Conservation (phyloP, 2,113 vertebrate genomes). For the Poeciliopsis occidentalis region DNA sequence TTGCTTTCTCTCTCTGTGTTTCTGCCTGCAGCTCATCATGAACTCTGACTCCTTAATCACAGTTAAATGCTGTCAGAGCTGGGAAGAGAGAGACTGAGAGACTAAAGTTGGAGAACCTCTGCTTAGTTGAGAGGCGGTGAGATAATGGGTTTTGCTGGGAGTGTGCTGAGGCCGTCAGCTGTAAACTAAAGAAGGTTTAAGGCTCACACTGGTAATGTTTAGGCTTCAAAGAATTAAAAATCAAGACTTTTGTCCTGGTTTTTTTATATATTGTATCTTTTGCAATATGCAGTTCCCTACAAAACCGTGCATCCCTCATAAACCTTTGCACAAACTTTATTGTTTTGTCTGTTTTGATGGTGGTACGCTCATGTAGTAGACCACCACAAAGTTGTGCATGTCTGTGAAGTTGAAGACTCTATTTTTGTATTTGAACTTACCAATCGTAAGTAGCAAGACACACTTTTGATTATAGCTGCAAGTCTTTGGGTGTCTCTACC, state of each 20-base stretch:
- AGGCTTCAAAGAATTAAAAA: constrained; percentile 55
- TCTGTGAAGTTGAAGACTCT: neutral
- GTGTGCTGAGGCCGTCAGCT: constrained; percentile 71
- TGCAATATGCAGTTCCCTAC: neutral
- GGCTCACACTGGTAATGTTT: constrained; percentile 68
- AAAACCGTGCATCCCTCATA: neutral
- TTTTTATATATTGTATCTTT: constrained; percentile 3
- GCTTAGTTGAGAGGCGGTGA: constrained; percentile 61
- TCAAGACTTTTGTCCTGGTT: constrained; percentile 49
- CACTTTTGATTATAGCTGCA: neutral
- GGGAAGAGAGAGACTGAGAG: constrained; percentile 51
- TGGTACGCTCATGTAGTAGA: neutral
- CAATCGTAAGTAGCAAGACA: neutral
- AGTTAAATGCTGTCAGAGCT: constrained; percentile 75
- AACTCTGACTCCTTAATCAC: constrained; percentile 78
- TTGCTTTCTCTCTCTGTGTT: constrained; percentile 49
- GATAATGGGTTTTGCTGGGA: constrained; percentile 80
- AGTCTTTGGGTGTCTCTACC: neutral
- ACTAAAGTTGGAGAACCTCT: constrained; percentile 65
- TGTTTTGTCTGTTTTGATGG: neutral
- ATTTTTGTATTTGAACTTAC: neutral
- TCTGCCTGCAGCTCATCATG: constrained; percentile 68
- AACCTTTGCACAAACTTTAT: neutral
- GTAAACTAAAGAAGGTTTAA: constrained; percentile 74
- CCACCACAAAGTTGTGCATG: neutral